Percentiles rank a stretch among this genome's conserved stretches.
Evolutionary conservation across 2,797 vertebrate genomes (phyloP).

Genomic region (Malurus splendens): DNA sequence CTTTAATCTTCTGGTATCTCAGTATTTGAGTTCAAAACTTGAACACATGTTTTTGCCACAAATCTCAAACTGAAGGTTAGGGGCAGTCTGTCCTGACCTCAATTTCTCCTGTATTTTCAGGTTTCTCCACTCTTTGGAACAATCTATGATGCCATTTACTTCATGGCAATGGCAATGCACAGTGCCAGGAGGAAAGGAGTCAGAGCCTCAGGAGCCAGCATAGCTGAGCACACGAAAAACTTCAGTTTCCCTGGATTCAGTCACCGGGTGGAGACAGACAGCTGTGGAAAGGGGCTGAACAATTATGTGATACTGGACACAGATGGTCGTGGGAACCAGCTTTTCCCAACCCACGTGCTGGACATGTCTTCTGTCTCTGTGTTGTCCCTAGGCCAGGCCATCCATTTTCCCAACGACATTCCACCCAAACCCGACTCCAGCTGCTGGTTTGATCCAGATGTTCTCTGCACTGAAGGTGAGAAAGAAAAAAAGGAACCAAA

Average conservation of each 20-base stretch:
- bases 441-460: slow-evolving; percentile 85
- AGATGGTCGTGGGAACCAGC: slow-evolving; percentile 71
- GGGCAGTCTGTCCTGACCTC: background rate
- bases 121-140: slow-evolving; percentile 91
- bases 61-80: background rate
- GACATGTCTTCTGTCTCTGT: slow-evolving; percentile 70
- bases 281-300: slow-evolving; percentile 72
- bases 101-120: slow-evolving; percentile 54
- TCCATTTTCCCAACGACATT: slow-evolving; percentile 80
- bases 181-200: slow-evolving; percentile 73
- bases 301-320: slow-evolving; percentile 85
- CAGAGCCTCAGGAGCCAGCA: slow-evolving; percentile 70
- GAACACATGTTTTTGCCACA: background rate
- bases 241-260: slow-evolving; percentile 86
- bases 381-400: slow-evolving; percentile 68
- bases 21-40: background rate
- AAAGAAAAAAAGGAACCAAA: background rate
- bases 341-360: slow-evolving; percentile 80
- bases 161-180: slow-evolving; percentile 83
- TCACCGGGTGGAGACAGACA: slow-evolving; percentile 76
- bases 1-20: background rate
- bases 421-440: slow-evolving; percentile 79
- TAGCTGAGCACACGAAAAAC: slow-evolving; percentile 81
- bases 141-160: slow-evolving; percentile 89
- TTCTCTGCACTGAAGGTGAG: slow-evolving; percentile 83